Evolutionary conservation across 2,888 invertebrate species (phyloP).

Genomic region (Nasonia oneida): DNA sequence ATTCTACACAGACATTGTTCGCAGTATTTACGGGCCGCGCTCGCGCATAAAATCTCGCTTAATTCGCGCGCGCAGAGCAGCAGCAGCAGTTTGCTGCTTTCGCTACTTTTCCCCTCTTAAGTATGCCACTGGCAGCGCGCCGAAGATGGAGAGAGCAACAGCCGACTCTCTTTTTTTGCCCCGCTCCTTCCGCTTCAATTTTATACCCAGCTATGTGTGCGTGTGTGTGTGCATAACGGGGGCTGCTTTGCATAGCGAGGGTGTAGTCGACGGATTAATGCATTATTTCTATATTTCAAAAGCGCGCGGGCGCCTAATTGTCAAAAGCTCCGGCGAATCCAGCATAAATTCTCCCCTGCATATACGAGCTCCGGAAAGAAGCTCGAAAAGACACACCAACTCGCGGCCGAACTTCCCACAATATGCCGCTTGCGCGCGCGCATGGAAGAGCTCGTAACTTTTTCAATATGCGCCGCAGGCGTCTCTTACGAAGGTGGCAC

Average conservation of each 20-base stretch:
- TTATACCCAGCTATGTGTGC: background rate
- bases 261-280: background rate
- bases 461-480: conserved; percentile 48
- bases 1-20: background rate
- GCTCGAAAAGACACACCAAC: background rate
- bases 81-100: background rate
- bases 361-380: background rate
- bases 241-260: no score
- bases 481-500: conserved; percentile 8
- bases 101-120: conserved; percentile 2
- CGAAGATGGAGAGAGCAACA: background rate
- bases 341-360: background rate
- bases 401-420: background rate
- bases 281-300: no score
- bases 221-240: background rate
- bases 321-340: background rate
- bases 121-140: background rate
- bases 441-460: conserved; percentile 31
- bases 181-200: background rate
- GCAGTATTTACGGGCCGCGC: background rate
- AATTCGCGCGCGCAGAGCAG: background rate
- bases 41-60: background rate
- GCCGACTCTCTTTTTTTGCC: conserved; percentile 61
- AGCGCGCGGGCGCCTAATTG: background rate
- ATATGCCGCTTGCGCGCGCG: background rate